Percentiles rank a stretch among this genome's conserved stretches.
Conservation (phyloP, 2,797 vertebrate genomes). For the Caiman crocodilus region DNA sequence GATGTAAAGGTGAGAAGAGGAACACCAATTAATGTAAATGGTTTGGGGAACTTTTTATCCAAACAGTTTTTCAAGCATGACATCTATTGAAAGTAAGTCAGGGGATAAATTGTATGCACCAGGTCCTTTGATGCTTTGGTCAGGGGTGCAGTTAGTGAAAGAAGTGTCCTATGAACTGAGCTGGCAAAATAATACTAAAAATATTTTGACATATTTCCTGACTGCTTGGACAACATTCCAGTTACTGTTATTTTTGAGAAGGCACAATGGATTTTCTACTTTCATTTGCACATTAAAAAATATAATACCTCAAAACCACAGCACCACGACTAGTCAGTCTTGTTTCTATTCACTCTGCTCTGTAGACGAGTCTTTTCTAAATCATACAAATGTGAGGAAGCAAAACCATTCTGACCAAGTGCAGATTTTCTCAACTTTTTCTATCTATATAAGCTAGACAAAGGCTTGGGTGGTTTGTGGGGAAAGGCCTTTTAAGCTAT, state of each 20-base stretch:
- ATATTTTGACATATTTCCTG: background rate
- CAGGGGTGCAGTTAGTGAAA: background rate
- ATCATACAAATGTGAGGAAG: background rate
- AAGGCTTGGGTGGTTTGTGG: background rate
- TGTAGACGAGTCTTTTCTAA: background rate
- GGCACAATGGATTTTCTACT: no score
- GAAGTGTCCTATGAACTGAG: background rate
- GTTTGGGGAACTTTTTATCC: background rate
- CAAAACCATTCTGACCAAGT: background rate
- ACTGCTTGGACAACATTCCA: background rate
- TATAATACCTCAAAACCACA: no score
- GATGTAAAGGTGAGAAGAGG: background rate
- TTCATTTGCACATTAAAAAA: no score
- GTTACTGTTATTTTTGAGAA: background rate
- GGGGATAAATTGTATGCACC: background rate
- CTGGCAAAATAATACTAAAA: background rate
- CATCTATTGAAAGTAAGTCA: background rate
- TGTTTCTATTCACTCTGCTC: background rate
- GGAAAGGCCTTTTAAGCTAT: background rate
- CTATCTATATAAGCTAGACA: background rate
- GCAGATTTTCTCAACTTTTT: background rate
- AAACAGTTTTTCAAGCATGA: background rate
- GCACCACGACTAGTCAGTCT: no score
- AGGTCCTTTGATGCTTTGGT: background rate
- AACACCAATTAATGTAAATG: background rate